A percentile compares a stretch with the other conserved stretches of the same genome.
Conservation (phyloP, 2,888 invertebrate genomes). For the Drosophila robusta region DNA sequence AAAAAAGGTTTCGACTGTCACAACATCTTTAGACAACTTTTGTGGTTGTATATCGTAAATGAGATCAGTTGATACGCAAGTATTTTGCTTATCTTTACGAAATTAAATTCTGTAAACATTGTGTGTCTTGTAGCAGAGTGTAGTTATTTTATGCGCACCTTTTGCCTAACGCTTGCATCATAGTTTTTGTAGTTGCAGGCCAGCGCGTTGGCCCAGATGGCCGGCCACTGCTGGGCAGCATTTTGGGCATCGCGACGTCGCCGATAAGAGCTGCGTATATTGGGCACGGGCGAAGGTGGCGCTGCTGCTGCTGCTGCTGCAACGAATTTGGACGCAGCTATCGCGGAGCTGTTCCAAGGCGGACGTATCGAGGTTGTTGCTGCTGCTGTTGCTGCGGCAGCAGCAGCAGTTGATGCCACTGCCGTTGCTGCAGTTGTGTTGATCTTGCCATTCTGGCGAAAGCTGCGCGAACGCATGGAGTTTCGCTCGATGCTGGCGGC, state of each 20-base stretch:
- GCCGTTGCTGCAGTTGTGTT: slow-evolving; percentile 7
- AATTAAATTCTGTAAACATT: not conserved
- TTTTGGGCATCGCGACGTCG: slow-evolving; percentile 81
- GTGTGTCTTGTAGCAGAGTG: slow-evolving; percentile 42
- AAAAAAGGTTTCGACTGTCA: no score
- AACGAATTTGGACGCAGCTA: slow-evolving; percentile 68
- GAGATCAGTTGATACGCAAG: not conserved
- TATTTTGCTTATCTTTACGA: not conserved
- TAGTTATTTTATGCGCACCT: slow-evolving; percentile 76
- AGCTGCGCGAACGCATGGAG: slow-evolving; percentile 70
- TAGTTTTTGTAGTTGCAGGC: slow-evolving; percentile 82
- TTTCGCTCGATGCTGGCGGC: slow-evolving; percentile 66
- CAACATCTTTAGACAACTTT: no score
- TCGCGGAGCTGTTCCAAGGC: slow-evolving; percentile 79
- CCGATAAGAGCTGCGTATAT: slow-evolving; percentile 80
- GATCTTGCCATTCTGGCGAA: slow-evolving; percentile 60
- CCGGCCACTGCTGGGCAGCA: slow-evolving; percentile 79
- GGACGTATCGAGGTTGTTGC: slow-evolving; percentile 61
- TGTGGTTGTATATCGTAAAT: no score
- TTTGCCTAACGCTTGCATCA: slow-evolving; percentile 81
- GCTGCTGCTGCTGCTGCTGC: slow-evolving; percentile 55
- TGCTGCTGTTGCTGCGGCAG: slow-evolving; percentile 13
- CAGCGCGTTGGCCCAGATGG: slow-evolving; percentile 83
- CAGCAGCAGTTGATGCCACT: slow-evolving; percentile 3
- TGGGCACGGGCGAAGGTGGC: slow-evolving; percentile 57